Percentiles rank a stretch among this genome's conserved stretches.
These are phyloP conservation scores for Sphaerophoria taeniata DNA, from an alignment of 2,888 invertebrate species.

Conservation along the genomic window DNA sequence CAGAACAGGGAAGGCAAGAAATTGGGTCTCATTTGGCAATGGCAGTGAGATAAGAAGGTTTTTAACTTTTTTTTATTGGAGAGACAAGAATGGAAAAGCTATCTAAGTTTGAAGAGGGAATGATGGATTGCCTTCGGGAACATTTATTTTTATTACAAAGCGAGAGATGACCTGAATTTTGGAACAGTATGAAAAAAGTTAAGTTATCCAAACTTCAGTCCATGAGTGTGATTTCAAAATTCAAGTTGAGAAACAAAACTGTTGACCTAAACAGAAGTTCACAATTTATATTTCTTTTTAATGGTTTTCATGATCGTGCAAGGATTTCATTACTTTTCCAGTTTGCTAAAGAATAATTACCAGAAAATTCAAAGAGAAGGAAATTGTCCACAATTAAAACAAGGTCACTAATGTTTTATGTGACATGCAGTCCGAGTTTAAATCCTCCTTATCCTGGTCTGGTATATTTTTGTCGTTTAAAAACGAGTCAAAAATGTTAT, in stretches of 20 bases:
- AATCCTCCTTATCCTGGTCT: no score
- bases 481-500: no score
- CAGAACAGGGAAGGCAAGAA: neutral
- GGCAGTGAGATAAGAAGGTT: constrained; percentile 21
- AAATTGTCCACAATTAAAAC: no score
- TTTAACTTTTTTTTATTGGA: neutral
- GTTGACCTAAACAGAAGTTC: neutral
- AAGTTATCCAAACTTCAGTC: no score
- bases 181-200: neutral
- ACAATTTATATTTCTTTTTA: neutral
- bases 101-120: constrained; percentile 7
- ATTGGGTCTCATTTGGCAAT: constrained; percentile 28
- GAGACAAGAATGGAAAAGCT: neutral
- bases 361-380: no score
- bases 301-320: neutral
- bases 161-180: neutral
- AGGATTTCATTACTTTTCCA: no score
- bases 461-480: no score
- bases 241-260: neutral
- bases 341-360: no score
- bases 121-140: constrained; percentile 10
- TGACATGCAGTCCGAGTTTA: no score
- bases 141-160: no score
- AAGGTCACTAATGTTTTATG: no score
- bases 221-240: neutral